Evolutionary conservation across 2,797 vertebrate species (phyloP).

Genomic region (Bovichtus variegatus): DNA sequence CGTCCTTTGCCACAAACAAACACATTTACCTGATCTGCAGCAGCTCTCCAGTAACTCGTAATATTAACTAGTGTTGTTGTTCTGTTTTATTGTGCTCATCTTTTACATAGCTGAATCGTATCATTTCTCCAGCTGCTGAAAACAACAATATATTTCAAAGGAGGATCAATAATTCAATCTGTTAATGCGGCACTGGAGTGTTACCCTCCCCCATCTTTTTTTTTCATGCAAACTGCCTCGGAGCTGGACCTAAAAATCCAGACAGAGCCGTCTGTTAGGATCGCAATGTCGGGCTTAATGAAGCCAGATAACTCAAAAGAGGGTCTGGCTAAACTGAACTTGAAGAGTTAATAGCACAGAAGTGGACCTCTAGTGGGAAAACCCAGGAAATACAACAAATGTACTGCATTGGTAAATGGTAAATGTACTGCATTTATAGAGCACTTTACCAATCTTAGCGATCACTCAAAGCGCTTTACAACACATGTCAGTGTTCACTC

Average conservation of each 20-base stretch:
- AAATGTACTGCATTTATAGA: too few relatives aligned
- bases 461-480: too few relatives aligned
- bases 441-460: too few relatives aligned
- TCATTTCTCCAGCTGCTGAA: slow-evolving; percentile 18
- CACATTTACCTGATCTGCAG: background rate
- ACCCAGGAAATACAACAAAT: background rate
- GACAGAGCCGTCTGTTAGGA: background rate
- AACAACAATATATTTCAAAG: slow-evolving; percentile 19
- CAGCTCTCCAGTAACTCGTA: background rate
- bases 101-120: slow-evolving; percentile 8
- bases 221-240: background rate
- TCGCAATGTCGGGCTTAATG: background rate
- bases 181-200: slow-evolving; percentile 20
- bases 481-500: too few relatives aligned
- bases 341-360: background rate
- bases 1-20: background rate
- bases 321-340: background rate
- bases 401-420: too few relatives aligned
- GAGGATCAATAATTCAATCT: slow-evolving; percentile 27
- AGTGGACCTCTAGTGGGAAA: background rate
- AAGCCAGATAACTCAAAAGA: slow-evolving; percentile 12
- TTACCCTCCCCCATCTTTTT: background rate
- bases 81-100: background rate
- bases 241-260: background rate
- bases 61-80: background rate